Conservation (phyloP, 2,888 invertebrate species). For the Oxystoma pomonae region DNA sequence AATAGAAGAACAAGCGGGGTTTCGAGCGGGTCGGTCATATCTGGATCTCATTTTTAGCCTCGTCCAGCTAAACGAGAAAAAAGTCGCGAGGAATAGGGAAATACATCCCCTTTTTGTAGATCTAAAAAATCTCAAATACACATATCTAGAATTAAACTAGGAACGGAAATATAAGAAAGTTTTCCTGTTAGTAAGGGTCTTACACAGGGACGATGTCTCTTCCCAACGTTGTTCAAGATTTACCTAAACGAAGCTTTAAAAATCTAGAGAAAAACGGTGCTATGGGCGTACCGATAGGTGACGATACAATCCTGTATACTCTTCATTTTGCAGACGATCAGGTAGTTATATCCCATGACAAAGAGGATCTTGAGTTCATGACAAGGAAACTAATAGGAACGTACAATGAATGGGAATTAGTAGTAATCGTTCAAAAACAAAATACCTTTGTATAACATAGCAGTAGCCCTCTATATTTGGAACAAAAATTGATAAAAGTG, state of each 20-base stretch:
- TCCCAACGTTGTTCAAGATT: too few relatives aligned
- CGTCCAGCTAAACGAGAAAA: background rate
- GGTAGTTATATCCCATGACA: background rate
- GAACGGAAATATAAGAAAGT: background rate
- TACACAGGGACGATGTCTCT: background rate
- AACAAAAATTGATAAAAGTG: background rate
- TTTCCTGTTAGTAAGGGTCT: background rate
- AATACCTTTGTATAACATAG: background rate
- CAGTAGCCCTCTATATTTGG: background rate
- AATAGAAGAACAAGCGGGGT: background rate
- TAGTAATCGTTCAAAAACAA: background rate
- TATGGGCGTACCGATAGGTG: background rate
- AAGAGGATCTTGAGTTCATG: background rate
- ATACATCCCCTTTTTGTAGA: constrained; percentile 19
- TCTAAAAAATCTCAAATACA: too few relatives aligned
- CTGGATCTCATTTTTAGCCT: background rate
- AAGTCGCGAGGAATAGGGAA: background rate
- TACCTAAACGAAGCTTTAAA: too few relatives aligned
- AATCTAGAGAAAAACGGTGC: background rate
- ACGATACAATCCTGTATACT: background rate
- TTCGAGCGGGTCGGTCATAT: background rate
- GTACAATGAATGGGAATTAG: background rate
- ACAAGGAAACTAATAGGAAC: background rate
- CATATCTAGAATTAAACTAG: background rate
- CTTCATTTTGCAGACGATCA: constrained; percentile 1